Evolutionary conservation across 2,113 vertebrate species (phyloP).

Genomic region (Dicaeum eximium): DNA sequence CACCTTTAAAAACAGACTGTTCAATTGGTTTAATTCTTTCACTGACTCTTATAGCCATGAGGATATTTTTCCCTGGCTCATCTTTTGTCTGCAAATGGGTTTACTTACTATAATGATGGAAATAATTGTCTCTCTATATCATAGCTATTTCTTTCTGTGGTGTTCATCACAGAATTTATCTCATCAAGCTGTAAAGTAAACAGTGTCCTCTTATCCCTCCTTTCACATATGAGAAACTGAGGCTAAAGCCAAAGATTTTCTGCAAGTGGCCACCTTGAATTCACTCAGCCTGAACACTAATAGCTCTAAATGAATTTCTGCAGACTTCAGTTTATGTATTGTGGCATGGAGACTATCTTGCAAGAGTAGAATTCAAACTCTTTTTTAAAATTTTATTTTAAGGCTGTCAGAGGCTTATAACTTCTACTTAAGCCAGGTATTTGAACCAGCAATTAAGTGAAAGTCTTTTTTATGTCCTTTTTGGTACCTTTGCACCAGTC

Average conservation of each 20-base stretch:
- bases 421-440: background rate
- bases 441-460: background rate
- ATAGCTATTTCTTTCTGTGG: background rate
- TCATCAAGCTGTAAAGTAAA: background rate
- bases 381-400: background rate
- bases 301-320: background rate
- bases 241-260: background rate
- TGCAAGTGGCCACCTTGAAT: background rate
- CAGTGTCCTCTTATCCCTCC: background rate
- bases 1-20: background rate
- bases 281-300: background rate
- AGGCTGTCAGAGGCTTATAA: background rate
- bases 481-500: background rate
- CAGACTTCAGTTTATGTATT: background rate
- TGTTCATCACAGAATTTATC: background rate
- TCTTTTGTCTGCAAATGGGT: background rate
- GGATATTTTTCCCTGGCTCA: background rate
- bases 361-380: background rate
- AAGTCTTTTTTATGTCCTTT: background rate
- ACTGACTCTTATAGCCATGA: background rate
- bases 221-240: background rate
- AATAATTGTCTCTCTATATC: background rate
- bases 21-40: background rate
- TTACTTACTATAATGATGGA: background rate
- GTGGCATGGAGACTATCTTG: background rate